Evolutionary conservation across 2,797 vertebrate species (phyloP).

Genomic region (Chloroceryle inda): DNA sequence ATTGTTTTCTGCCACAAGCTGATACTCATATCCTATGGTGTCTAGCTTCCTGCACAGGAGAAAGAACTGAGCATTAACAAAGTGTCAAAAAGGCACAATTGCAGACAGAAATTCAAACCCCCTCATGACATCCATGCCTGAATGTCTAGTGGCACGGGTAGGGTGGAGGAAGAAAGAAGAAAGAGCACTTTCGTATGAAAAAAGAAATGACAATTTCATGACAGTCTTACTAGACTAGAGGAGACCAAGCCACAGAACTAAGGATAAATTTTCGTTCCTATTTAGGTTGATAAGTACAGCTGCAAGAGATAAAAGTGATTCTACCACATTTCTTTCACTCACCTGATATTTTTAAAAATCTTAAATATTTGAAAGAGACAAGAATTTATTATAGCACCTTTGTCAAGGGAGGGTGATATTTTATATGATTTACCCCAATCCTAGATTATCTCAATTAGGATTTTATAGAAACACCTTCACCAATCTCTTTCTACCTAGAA

Average conservation of each 20-base stretch:
- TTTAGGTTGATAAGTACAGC: background rate
- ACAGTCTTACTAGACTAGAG: background rate
- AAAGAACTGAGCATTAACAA: background rate
- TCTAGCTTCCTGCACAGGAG: background rate
- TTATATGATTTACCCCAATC: background rate
- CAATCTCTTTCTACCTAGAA: background rate
- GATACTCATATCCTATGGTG: conserved; percentile 55
- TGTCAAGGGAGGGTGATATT: background rate
- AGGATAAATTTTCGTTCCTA: background rate
- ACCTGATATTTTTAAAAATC: background rate
- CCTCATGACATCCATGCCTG: background rate
- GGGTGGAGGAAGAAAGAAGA: background rate
- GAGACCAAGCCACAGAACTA: background rate
- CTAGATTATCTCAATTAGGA: background rate
- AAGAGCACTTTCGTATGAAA: background rate
- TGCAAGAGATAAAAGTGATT: background rate
- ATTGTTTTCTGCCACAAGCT: conserved; percentile 10
- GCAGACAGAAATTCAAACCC: background rate
- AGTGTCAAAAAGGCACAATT: background rate
- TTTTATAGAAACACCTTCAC: background rate
- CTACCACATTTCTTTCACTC: background rate
- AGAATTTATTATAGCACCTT: background rate
- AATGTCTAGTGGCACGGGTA: background rate
- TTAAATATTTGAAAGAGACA: background rate
- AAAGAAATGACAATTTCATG: background rate